A percentile compares a stretch with the other conserved stretches of the same genome.
Conservation (phyloP, 2,797 vertebrate genomes). For the Phoxinus dragarum region DNA sequence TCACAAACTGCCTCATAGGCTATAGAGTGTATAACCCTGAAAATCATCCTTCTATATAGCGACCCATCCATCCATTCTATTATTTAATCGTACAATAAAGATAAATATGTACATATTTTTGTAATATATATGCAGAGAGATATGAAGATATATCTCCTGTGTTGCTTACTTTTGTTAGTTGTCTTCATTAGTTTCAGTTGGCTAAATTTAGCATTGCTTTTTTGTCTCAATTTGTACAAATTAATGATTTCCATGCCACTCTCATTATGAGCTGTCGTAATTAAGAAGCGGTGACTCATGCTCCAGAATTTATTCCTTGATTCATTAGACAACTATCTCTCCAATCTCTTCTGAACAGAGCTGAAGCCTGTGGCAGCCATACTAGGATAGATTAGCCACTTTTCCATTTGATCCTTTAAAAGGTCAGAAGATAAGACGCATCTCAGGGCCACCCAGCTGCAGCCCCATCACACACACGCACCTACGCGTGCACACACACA, state of each 20-base stretch:
- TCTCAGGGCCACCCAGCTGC: slow-evolving; percentile 30
- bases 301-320: slow-evolving; percentile 26
- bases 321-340: slow-evolving; percentile 52
- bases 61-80: background rate
- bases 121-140: background rate
- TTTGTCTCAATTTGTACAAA: slow-evolving; percentile 45
- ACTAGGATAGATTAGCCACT: slow-evolving; percentile 40
- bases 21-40: slow-evolving; percentile 47
- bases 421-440: slow-evolving; percentile 51
- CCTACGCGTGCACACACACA: background rate
- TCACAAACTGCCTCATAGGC: slow-evolving; percentile 3
- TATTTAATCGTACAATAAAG: background rate
- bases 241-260: slow-evolving; percentile 44
- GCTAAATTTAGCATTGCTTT: slow-evolving; percentile 8
- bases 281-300: slow-evolving; percentile 51
- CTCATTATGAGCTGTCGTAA: slow-evolving; percentile 52
- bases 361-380: slow-evolving; percentile 28
- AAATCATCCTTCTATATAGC: background rate
- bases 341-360: slow-evolving; percentile 41
- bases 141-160: background rate
- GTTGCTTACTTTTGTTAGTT: background rate
- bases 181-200: slow-evolving; percentile 15
- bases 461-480: background rate
- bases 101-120: background rate
- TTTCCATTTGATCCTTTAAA: slow-evolving; percentile 44